phyloP scores from a whole-genome alignment of 2,888 invertebrate species.

The Matsumyia berberina region DNA sequence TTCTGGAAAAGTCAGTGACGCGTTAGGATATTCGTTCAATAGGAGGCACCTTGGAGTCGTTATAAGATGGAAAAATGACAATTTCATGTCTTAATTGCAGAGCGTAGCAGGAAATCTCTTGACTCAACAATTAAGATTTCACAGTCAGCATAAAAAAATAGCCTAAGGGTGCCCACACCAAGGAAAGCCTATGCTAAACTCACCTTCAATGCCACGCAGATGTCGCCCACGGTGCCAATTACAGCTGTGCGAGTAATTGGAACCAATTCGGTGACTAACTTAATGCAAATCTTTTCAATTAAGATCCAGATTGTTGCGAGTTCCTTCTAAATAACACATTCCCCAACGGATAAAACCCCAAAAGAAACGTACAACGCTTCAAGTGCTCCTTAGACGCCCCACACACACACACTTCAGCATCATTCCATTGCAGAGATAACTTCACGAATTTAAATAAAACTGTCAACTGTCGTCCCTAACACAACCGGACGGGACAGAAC shows the following conservation, averaged over 20 bases:
- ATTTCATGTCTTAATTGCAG: no score
- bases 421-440: conserved; percentile 18
- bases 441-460: conserved; percentile 53
- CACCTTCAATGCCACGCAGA: background rate
- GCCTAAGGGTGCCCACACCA: no score
- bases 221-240: background rate
- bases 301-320: background rate
- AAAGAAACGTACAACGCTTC: background rate
- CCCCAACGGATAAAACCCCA: background rate
- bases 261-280: background rate
- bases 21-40: no score
- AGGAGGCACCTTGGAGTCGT: no score
- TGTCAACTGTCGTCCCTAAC: conserved; percentile 52
- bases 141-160: no score
- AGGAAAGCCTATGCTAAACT: no score
- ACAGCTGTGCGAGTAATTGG: background rate
- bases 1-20: no score
- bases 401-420: background rate
- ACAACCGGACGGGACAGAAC: conserved; percentile 29
- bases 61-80: no score
- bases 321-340: background rate
- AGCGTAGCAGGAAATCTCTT: no score
- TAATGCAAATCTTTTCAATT: conserved; percentile 7
- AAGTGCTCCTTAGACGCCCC: background rate
- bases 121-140: no score